Evolutionary conservation across 1,140 invertebrate genomes (phyloP), one percentile per base, ranked within the genome.

Genomic region (Drepana arcuata): DNA sequence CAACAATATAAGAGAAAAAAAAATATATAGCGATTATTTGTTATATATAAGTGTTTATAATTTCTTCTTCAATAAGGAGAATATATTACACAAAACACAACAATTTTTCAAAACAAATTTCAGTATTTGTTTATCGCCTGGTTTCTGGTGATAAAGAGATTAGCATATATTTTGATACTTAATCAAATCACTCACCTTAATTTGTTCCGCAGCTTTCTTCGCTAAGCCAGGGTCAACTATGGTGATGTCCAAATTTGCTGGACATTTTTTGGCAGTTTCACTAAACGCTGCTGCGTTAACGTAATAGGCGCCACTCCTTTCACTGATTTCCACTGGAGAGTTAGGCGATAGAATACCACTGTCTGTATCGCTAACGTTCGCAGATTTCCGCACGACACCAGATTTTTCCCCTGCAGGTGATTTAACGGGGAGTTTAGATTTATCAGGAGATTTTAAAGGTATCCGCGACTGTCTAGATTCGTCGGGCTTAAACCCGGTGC

Each of bases 291-390:
- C 55, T 13, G 74, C 78, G 29, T 82, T 82, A n/a, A 70, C 78
- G 41, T 82, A 82, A 40, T 71, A 65, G 10, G 51, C 39, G 2
- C 59, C 48, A 21, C 54, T 51, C 41, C 60, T 62, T 26, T 71
- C 68, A 54, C 63, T 75, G 1, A 64, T 55, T 14, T 83, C 80
- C 34, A 77, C 56, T 2, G 86, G 86, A 11, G 86, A 87, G 39
- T 86, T 80, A 1, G 86, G 86, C 12, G 86, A 87, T 14, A 86
- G 67, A 35, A 88, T 87, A 2, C 86, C 86, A 52, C 86, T 87
- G 56, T 88, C 86, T 5, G 84, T 83, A 57, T 88, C 86, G 48
- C 85, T 87, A 16, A 72, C 65, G 53, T 59, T 81, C n/a, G 67
- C 65, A 14, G 68, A 63, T 48, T 75, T 77, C 21, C 57, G 50